Evolutionary conservation across 2,888 invertebrate genomes (phyloP).

Genomic region (Plagodis dolabraria): DNA sequence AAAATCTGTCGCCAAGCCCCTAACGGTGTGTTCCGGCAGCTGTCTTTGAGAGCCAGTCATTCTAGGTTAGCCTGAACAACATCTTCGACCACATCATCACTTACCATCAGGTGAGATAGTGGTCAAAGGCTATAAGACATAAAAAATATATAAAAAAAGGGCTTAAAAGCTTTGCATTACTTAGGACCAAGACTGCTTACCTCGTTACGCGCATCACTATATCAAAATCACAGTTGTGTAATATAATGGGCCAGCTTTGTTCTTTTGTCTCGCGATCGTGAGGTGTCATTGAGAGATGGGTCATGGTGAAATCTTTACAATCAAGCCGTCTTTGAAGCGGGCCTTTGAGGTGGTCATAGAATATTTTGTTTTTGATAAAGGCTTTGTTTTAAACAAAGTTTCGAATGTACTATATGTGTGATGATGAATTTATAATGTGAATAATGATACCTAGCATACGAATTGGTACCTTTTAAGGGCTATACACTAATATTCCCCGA

Average conservation of each 20-base stretch:
- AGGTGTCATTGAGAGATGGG: constrained; percentile 77
- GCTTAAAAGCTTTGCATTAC: not conserved
- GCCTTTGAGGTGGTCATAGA: constrained; percentile 24
- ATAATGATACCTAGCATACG: too few species aligned
- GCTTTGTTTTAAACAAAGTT: constrained; percentile 21
- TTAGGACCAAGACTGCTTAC: constrained; percentile 27
- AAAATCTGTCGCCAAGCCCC: not conserved
- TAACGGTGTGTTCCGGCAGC: too few species aligned
- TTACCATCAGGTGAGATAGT: too few species aligned
- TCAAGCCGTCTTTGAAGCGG: constrained; percentile 41
- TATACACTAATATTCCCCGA: too few species aligned
- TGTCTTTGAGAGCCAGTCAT: too few species aligned
- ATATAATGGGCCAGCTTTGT: constrained; percentile 74
- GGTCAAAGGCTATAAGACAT: not conserved
- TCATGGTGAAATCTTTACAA: constrained; percentile 68
- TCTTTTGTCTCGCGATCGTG: constrained; percentile 73
- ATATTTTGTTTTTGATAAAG: constrained; percentile 15
- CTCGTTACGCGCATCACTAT: constrained; percentile 32
- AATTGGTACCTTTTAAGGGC: too few species aligned
- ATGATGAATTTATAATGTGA: too few species aligned
- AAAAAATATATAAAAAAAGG: too few species aligned
- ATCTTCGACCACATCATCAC: too few species aligned
- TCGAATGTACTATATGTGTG: not conserved
- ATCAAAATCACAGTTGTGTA: constrained; percentile 57
- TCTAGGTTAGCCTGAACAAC: too few species aligned